Percentiles rank a stretch among this genome's conserved stretches.
Evolutionary conservation across 2,888 invertebrate genomes (phyloP).

Genomic region (Drosophila ustulata): DNA sequence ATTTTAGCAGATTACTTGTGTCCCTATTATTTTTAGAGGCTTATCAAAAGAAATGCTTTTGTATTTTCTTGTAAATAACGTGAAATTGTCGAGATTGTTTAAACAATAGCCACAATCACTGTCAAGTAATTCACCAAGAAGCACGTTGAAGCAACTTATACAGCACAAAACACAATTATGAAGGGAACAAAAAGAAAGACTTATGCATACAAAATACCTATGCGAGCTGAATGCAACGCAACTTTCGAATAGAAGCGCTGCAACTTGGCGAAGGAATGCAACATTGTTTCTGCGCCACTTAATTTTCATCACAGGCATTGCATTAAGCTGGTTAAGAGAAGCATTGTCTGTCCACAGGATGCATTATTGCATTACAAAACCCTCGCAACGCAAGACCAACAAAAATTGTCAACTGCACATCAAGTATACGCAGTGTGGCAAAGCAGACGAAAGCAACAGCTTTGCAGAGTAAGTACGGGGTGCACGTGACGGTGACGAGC

Average conservation of each 20-base stretch:
- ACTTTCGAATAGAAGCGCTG: constrained; percentile 8
- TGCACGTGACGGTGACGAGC: neutral
- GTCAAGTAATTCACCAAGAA: neutral
- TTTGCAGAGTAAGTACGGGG: neutral
- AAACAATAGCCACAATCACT: constrained; percentile 36
- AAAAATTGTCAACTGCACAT: neutral
- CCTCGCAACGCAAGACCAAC: constrained; percentile 2
- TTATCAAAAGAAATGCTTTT: neutral
- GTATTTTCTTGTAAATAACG: constrained; percentile 16
- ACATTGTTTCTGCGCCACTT: constrained; percentile 20
- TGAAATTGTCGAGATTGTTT: constrained; percentile 4
- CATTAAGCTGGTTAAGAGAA: constrained; percentile 27
- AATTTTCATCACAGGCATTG: constrained; percentile 31
- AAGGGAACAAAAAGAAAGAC: constrained; percentile 49
- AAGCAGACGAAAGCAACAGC: neutral
- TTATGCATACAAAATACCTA: too few species aligned
- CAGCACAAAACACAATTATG: constrained; percentile 60
- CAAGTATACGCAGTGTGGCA: constrained; percentile 32
- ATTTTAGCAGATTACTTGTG: neutral
- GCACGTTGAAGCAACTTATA: constrained; percentile 18
- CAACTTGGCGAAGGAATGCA: constrained; percentile 2
- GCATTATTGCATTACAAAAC: constrained; percentile 27
- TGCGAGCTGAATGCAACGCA: neutral
- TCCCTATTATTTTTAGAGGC: constrained; percentile 11
- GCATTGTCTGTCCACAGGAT: constrained; percentile 30